Evolutionary conservation across 1,140 invertebrate genomes (phyloP), one percentile per base, ranked within the genome.

Genomic region (Nilaparvata lugens): DNA sequence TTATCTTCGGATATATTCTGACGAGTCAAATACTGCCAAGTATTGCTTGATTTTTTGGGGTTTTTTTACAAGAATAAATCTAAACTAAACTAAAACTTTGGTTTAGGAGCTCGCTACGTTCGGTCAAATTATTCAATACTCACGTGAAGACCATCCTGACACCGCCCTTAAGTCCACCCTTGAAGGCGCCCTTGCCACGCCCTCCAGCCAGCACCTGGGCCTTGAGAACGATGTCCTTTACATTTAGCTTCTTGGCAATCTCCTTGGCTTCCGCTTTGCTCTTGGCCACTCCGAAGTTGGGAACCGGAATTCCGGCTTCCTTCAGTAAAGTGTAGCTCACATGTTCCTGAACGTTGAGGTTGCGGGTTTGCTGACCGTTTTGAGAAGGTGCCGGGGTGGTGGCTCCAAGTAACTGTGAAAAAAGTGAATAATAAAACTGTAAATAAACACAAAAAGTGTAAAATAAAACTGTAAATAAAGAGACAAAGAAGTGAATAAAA

Each of bases 121-220:
- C n/a, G n/a, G n/a, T n/a, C n/a, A n/a, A n/a, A n/a, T n/a, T n/a
- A n/a, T n/a, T n/a, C 25, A 43, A 58, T 56, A 82, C 87, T 86
- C 82, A 94, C 91, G 84, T 85, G 71, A 87, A 86, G 65, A 94
- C 91, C 79, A 95, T 87, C 65, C 91, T 86, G 0, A 97, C 94
- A 60, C 94, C 94, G 51, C 93, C 93, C 75, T 95, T 89, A 4
- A 89, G 82, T 1, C 91, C 92, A 76, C 85, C 92, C 74, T 95
- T 95, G 71, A 97, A 98, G 61, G 83, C 74, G 25, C 95, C 95
- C 72, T 91, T 95, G 66, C 95, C 95, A 71, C 95, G 81, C 6
- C 95, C 95, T 68, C 95, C 95, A 65, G 95, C 91, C 58, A 98
- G 79, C n/a, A 98, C 95, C 79, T 98, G 95, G 19, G 95, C 95